phyloP scores from a whole-genome alignment of 2,888 invertebrate species.

The Charanyca ferruginea region DNA sequence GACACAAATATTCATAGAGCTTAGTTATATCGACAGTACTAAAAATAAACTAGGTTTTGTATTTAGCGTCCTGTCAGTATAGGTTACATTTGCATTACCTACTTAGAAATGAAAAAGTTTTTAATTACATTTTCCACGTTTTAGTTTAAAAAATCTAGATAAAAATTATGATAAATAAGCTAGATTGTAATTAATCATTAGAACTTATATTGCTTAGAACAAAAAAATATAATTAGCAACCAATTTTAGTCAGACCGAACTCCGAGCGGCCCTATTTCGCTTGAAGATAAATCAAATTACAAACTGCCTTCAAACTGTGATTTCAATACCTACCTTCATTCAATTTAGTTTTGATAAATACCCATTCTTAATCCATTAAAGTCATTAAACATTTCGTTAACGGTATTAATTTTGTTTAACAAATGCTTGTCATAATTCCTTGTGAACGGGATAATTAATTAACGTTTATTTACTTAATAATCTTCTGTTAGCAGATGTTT shows the following conservation, averaged over 20 bases:
- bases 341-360: slow-evolving; percentile 36
- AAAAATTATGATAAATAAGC: neutral
- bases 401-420: slow-evolving; percentile 44
- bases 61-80: too few relatives aligned
- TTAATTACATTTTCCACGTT: too few relatives aligned
- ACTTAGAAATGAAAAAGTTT: too few relatives aligned
- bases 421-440: slow-evolving; percentile 70
- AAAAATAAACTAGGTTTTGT: too few relatives aligned
- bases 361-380: slow-evolving; percentile 38
- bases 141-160: neutral
- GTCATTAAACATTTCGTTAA: slow-evolving; percentile 36
- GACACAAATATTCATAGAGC: too few relatives aligned
- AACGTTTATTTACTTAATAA: slow-evolving; percentile 50
- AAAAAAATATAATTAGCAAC: slow-evolving; percentile 1
- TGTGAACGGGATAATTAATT: slow-evolving; percentile 72
- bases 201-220: neutral
- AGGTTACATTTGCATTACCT: too few relatives aligned
- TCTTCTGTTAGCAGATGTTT: slow-evolving; percentile 23
- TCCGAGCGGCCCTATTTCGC: neutral
- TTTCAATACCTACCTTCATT: slow-evolving; percentile 18
- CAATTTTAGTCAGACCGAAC: neutral
- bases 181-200: slow-evolving; percentile 9
- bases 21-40: too few relatives aligned
- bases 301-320: slow-evolving; percentile 5
- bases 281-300: slow-evolving; percentile 31